Conservation (phyloP, 2,888 invertebrate genomes). For the Stenodema calcarata region DNA sequence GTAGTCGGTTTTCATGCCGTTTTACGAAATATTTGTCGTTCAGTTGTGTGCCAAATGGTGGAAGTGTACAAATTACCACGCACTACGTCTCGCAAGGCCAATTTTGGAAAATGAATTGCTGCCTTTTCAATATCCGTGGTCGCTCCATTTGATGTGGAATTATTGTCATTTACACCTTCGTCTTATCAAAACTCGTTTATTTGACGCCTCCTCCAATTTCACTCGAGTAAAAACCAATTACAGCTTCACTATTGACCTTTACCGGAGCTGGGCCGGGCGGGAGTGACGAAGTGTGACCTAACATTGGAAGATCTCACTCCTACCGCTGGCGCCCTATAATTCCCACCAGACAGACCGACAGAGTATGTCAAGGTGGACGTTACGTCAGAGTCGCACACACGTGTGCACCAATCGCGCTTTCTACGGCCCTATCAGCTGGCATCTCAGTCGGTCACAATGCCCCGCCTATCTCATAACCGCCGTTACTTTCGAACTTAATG, state of each 20-base stretch:
- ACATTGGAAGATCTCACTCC: conserved; percentile 13
- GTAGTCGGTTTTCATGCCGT: too few relatives aligned
- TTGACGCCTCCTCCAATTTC: neutral
- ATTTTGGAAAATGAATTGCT: too few relatives aligned
- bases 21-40: too few relatives aligned
- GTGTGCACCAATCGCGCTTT: conserved; percentile 35
- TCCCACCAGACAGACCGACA: conserved; percentile 33
- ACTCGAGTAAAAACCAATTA: conserved; percentile 10
- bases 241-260: conserved; percentile 29
- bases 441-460: neutral
- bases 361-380: conserved; percentile 39
- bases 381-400: conserved; percentile 32
- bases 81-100: too few relatives aligned
- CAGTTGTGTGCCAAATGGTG: too few relatives aligned
- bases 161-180: neutral
- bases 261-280: neutral
- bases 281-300: conserved; percentile 41
- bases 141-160: neutral
- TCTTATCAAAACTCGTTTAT: neutral
- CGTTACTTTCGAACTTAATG: neutral
- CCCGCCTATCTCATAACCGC: neutral
- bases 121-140: too few relatives aligned
- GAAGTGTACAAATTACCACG: too few relatives aligned
- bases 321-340: conserved; percentile 20
- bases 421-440: conserved; percentile 11